Percentiles rank a stretch among this genome's conserved stretches.
Evolutionary conservation across 2,797 vertebrate genomes (phyloP).

Genomic region (Stomatorhinus walkeri): DNA sequence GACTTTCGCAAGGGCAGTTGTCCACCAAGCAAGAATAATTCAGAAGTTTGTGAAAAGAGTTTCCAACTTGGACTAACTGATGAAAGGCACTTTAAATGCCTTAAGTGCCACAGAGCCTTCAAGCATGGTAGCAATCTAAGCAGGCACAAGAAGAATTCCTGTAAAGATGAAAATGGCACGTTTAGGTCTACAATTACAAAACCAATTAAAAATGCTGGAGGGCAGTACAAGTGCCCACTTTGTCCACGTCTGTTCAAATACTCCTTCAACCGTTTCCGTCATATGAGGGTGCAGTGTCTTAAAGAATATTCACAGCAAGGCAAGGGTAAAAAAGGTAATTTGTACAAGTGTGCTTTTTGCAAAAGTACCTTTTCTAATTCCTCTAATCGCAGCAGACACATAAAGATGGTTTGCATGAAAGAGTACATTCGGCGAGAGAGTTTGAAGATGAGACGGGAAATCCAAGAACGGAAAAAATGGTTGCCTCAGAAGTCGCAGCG

Average conservation of each 20-base stretch:
- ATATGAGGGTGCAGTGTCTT: constrained; percentile 59
- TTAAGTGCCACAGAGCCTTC: constrained; percentile 28
- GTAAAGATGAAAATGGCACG: neutral
- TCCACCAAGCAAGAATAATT: constrained; percentile 26
- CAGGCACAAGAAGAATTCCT: constrained; percentile 31
- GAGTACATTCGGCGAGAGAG: constrained; percentile 39
- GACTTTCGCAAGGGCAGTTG: constrained; percentile 46
- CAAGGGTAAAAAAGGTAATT: constrained; percentile 42
- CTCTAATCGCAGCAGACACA: constrained; percentile 56
- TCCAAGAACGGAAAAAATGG: neutral
- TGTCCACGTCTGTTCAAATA: constrained; percentile 61
- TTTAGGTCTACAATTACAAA: neutral
- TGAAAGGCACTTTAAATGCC: constrained; percentile 36
- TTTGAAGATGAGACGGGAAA: constrained; percentile 25
- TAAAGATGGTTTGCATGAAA: constrained; percentile 50
- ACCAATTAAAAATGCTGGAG: neutral
- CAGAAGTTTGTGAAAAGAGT: constrained; percentile 44
- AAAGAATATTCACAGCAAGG: constrained; percentile 33
- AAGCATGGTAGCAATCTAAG: constrained; percentile 32
- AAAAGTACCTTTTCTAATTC: constrained; percentile 42
- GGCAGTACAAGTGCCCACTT: constrained; percentile 57
- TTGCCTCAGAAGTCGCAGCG: neutral
- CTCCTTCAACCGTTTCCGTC: constrained; percentile 55
- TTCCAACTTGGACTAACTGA: constrained; percentile 35
- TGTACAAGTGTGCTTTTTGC: constrained; percentile 62